These are phyloP conservation scores for Tichodroma muraria DNA, from an alignment of 2,113 vertebrate species.

Conservation along the genomic window DNA sequence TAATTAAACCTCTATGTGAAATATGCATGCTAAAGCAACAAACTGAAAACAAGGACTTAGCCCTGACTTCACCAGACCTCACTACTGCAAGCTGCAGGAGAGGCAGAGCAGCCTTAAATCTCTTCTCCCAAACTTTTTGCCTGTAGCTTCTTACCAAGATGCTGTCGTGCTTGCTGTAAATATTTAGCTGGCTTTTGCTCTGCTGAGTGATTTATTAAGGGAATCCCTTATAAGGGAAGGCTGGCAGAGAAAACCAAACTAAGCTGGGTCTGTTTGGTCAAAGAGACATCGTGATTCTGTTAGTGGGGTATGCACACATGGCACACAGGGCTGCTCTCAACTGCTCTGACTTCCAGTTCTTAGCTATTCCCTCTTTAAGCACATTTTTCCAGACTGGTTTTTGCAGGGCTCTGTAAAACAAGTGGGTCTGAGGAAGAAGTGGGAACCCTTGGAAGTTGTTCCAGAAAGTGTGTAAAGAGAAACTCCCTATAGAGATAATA, in stretches of 20 bases:
- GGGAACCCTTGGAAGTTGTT: neutral
- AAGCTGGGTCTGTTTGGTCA: neutral
- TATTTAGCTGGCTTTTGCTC: neutral
- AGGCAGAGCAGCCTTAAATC: neutral
- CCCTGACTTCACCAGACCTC: neutral
- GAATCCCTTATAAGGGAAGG: neutral
- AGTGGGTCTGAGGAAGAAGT: neutral
- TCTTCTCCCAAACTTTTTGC: neutral
- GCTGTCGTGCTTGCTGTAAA: slow-evolving; percentile 13
- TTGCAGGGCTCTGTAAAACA: neutral
- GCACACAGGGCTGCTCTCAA: neutral
- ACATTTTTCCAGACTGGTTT: neutral
- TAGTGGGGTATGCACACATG: neutral
- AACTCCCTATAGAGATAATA: neutral
- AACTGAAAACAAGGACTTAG: neutral
- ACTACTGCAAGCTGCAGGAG: neutral
- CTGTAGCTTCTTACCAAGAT: neutral
- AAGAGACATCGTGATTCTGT: neutral
- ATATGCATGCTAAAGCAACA: neutral
- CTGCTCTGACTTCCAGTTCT: neutral
- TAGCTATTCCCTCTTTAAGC: neutral
- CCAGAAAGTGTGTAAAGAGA: neutral
- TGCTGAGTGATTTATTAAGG: neutral
- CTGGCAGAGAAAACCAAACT: neutral
- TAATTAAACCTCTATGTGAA: neutral